phyloP scores from a whole-genome alignment of 2,888 invertebrate genomes.

The Psylliodes chrysocephalus region DNA sequence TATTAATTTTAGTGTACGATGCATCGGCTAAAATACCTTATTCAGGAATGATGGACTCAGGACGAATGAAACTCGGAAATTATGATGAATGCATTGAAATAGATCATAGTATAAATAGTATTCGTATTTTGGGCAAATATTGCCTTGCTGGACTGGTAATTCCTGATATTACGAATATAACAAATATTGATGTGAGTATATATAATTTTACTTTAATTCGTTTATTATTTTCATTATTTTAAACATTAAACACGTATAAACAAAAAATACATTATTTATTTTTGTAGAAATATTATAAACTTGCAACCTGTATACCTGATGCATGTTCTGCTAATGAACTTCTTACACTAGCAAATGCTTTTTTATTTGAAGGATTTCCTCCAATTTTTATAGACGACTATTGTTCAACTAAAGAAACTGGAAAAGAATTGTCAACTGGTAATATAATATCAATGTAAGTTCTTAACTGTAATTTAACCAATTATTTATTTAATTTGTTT shows the following conservation, averaged over 20 bases:
- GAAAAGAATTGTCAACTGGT: slow-evolving; percentile 38
- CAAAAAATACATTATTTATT: too few species aligned
- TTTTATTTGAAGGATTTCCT: slow-evolving; percentile 22
- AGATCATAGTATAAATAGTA: slow-evolving; percentile 24
- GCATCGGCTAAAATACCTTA: slow-evolving; percentile 46
- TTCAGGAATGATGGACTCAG: slow-evolving; percentile 38
- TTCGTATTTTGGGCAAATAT: slow-evolving; percentile 40
- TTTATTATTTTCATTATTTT: too few species aligned
- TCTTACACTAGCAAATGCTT: slow-evolving; percentile 57
- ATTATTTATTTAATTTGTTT: too few species aligned
- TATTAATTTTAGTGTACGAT: slow-evolving; percentile 43
- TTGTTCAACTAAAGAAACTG: slow-evolving; percentile 38
- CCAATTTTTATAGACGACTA: slow-evolving; percentile 24
- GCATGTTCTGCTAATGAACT: slow-evolving; percentile 59
- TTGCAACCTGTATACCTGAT: slow-evolving; percentile 43
- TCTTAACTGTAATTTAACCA: slow-evolving; percentile 1
- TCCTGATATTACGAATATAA: slow-evolving; percentile 28
- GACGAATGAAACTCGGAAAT: slow-evolving; percentile 43
- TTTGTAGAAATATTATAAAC: slow-evolving; percentile 29
- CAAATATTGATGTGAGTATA: slow-evolving; percentile 25
- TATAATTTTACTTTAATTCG: too few species aligned
- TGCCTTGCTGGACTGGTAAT: slow-evolving; percentile 35
- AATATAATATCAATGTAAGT: slow-evolving; percentile 49
- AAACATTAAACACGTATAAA: too few species aligned
- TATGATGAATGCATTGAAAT: slow-evolving; percentile 47